Evolutionary conservation across 2,888 invertebrate genomes (phyloP), one percentile per base, ranked within the genome.

Genomic region (Nemotelus pantherinus): DNA sequence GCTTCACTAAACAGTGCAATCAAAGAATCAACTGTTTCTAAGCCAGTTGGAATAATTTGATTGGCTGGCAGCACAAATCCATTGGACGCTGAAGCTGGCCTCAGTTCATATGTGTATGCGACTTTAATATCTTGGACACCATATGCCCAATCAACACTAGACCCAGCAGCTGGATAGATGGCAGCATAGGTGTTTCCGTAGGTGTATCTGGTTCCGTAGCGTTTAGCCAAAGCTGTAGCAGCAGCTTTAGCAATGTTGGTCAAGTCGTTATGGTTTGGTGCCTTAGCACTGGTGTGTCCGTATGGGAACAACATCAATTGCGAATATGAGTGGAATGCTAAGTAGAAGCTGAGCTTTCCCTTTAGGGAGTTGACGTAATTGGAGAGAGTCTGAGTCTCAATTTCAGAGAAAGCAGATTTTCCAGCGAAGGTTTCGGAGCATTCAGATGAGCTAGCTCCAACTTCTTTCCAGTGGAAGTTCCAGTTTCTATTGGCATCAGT

Each of bases 241-340:
- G 87, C 82, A 63, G 81, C 84, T 25, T 84, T 79, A 58, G 82
- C 85, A 9, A 87, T 84, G 45, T 83, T 79, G 84, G 89, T 87
- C 84, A 89, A 84, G 79, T 91, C 89, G 25, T 87, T 85, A 71
- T 89, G 88, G 79, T 91, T 91, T 44, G 88, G 88, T 0, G 89
- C 84, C 78, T 90, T 89, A 0, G 87, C 86, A 0, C 85, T 85
- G 0, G 91, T 90, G 82, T 93, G 90, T 0, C 94, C 94, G 84
- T 92, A 94, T 0, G 94, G 94, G 77, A 92, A 85, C 65, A 94
- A 85, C 64, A 94, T 85, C 67, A 92, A 87, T 83, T 95, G 94
- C 0, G 93, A 91, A 82, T 90, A 94, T 0, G 94, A 93, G 85
- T 95, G 95, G 84, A 94, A 91, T 0, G 92, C 90, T 3, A 95